These are phyloP conservation scores for Sinhomidia bicolor DNA, from an alignment of 2,888 invertebrate genomes.

Conservation along the genomic window DNA sequence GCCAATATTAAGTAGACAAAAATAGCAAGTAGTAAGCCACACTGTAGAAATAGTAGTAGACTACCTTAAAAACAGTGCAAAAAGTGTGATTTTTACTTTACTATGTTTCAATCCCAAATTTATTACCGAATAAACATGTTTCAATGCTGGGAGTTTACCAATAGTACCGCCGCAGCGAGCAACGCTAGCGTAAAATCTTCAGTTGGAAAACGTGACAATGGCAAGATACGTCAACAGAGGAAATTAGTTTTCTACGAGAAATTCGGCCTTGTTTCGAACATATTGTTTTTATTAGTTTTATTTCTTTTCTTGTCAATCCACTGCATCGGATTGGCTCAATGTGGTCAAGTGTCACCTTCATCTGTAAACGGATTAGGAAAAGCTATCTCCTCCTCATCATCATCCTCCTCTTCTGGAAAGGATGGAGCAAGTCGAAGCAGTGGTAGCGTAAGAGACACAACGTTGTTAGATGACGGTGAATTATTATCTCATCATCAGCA, in stretches of 20 bases:
- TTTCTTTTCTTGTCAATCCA: slow-evolving; percentile 50
- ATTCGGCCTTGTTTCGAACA: slow-evolving; percentile 12
- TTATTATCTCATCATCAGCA: slow-evolving; percentile 41
- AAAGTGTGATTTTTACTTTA: neutral
- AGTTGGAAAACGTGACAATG: slow-evolving; percentile 8
- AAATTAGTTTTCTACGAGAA: slow-evolving; percentile 52
- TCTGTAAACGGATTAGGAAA: slow-evolving; percentile 66
- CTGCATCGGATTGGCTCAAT: slow-evolving; percentile 49
- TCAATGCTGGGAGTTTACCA: neutral
- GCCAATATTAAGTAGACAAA: neutral
- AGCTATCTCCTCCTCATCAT: slow-evolving; percentile 22
- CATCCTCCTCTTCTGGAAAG: slow-evolving; percentile 38
- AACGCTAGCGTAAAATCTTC: neutral
- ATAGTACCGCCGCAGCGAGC: neutral
- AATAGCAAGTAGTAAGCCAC: neutral
- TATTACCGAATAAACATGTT: slow-evolving; percentile 50
- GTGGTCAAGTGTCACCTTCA: slow-evolving; percentile 67
- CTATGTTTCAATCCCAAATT: neutral
- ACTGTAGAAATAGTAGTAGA: neutral
- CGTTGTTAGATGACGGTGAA: slow-evolving; percentile 42
- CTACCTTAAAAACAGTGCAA: too few relatives aligned
- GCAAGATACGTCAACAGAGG: slow-evolving; percentile 38
- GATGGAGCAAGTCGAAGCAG: slow-evolving; percentile 35
- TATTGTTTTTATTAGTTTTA: slow-evolving; percentile 38
- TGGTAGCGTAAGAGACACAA: neutral